phyloP scores from a whole-genome alignment of 2,113 vertebrate species.

The Lonchura striata region DNA sequence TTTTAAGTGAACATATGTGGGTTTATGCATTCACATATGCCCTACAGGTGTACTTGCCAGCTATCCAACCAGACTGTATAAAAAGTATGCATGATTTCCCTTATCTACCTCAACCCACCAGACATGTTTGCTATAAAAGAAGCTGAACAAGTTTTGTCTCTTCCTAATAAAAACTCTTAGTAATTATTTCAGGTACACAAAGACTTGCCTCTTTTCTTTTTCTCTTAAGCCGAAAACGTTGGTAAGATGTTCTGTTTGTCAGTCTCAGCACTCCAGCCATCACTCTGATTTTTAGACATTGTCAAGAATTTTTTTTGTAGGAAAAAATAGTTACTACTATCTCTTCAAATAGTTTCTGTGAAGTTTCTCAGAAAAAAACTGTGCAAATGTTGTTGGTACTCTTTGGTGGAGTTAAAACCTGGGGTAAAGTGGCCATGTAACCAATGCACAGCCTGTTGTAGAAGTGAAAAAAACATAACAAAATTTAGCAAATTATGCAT shows the following conservation, averaged over 20 bases:
- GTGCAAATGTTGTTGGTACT: not conserved
- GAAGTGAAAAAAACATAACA: not conserved
- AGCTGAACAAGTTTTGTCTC: slow-evolving; percentile 50
- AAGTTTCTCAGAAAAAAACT: not conserved
- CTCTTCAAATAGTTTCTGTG: not conserved
- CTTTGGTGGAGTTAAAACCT: not conserved
- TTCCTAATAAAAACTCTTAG: slow-evolving; percentile 63
- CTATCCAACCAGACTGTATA: slow-evolving; percentile 42
- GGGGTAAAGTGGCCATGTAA: not conserved
- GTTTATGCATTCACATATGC: slow-evolving; percentile 70
- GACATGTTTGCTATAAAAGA: slow-evolving; percentile 66
- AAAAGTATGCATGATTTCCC: not conserved
- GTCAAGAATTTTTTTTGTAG: not conserved
- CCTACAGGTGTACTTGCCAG: slow-evolving; percentile 68
- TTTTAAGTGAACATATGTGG: slow-evolving; percentile 75
- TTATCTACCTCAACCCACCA: not conserved
- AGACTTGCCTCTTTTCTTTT: slow-evolving; percentile 51
- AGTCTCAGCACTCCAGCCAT: not conserved
- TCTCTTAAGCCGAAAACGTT: slow-evolving; percentile 28
- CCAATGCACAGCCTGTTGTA: not conserved
- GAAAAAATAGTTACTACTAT: not conserved
- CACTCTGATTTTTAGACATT: not conserved
- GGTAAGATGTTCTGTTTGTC: slow-evolving; percentile 37
- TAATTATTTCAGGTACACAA: slow-evolving; percentile 58
- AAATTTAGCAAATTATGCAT: not conserved